Evolutionary conservation across 2,888 invertebrate genomes (phyloP).

Genomic region (Morpho achilles): DNA sequence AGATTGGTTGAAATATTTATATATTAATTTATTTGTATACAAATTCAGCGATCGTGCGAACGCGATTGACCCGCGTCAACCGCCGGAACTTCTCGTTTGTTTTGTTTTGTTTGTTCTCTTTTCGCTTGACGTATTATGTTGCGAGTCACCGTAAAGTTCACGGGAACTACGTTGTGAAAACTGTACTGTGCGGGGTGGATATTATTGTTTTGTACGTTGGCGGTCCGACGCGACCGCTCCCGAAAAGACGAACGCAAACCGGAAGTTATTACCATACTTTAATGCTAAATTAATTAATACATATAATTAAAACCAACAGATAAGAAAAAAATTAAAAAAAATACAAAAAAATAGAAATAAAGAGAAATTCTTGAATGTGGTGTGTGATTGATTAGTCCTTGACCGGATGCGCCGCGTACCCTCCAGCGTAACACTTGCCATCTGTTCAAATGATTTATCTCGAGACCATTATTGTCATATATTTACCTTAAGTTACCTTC

Average conservation of each 20-base stretch:
- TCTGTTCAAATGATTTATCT: slow-evolving; percentile 50
- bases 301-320: slow-evolving; percentile 53
- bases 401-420: slow-evolving; percentile 27
- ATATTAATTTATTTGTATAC: slow-evolving; percentile 22
- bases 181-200: slow-evolving; percentile 47
- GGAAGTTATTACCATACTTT: slow-evolving; percentile 74
- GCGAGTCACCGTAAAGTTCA: slow-evolving; percentile 43
- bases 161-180: slow-evolving; percentile 48
- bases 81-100: slow-evolving; percentile 65
- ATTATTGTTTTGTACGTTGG: slow-evolving; percentile 53
- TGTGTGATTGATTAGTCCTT: slow-evolving; percentile 73
- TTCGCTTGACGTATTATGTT: slow-evolving; percentile 64
- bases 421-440: slow-evolving; percentile 68
- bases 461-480: not conserved
- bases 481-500: slow-evolving; percentile 1
- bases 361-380: slow-evolving; percentile 71
- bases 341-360: slow-evolving; percentile 75
- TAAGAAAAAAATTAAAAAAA: slow-evolving; percentile 55
- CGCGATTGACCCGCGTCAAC: slow-evolving; percentile 28
- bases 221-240: slow-evolving; percentile 54
- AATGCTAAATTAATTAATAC: slow-evolving; percentile 70
- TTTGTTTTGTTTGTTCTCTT: slow-evolving; percentile 74
- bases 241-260: slow-evolving; percentile 68
- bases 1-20: no score
- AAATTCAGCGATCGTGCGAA: slow-evolving; percentile 13